A percentile compares a stretch with the other conserved stretches of the same genome.
These are phyloP conservation scores for Venturia canescens DNA, from an alignment of 1,140 invertebrate genomes.

Conservation along the genomic window DNA sequence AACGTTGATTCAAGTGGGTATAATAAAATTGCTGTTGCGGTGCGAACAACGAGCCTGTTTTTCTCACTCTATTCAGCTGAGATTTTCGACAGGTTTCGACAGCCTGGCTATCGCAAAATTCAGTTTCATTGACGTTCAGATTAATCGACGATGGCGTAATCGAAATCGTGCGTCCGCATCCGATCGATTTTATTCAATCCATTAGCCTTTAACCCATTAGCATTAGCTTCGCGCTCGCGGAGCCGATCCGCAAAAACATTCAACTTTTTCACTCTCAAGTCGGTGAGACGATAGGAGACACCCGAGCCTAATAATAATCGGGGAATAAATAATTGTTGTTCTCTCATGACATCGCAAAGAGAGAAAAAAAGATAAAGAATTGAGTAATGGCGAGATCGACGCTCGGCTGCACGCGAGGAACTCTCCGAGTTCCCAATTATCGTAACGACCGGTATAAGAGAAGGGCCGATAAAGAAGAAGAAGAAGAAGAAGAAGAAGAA, in stretches of 20 bases:
- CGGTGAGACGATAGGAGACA: neutral
- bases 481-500: neutral
- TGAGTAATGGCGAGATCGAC: neutral
- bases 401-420: neutral
- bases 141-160: conserved; percentile 8
- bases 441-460: neutral
- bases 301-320: neutral
- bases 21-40: too few species aligned
- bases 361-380: neutral
- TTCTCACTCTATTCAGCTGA: too few species aligned
- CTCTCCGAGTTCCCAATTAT: neutral
- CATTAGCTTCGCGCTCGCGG: neutral
- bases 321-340: conserved; percentile 21
- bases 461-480: neutral
- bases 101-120: too few species aligned
- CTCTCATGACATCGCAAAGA: neutral
- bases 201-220: too few species aligned
- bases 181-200: neutral
- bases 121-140: too few species aligned
- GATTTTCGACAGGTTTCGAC: too few species aligned
- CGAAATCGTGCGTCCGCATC: neutral
- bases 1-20: too few species aligned
- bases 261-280: neutral
- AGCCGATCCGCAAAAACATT: neutral
- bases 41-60: too few species aligned